Evolutionary conservation across 2,113 vertebrate species (phyloP).

Genomic region (Neogobius melanostomus): DNA sequence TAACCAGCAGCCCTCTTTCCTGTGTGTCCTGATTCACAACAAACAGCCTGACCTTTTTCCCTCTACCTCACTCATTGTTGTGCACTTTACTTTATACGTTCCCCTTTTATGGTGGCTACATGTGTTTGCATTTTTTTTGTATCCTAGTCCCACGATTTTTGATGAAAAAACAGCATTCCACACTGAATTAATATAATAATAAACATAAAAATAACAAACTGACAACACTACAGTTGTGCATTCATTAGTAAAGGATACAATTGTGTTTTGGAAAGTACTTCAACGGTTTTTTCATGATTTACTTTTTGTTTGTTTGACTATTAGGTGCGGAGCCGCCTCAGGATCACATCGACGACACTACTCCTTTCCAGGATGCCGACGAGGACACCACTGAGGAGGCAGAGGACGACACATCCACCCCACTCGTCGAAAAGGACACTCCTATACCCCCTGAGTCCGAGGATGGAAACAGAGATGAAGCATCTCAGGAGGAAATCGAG

Average conservation of each 20-base stretch:
- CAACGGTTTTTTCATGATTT: neutral
- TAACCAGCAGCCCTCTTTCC: slow-evolving; percentile 19
- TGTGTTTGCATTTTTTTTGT: slow-evolving; percentile 23
- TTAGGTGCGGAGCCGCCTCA: slow-evolving; percentile 71
- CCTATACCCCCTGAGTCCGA: slow-evolving; percentile 48
- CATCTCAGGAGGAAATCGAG: slow-evolving; percentile 57
- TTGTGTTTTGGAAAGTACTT: neutral
- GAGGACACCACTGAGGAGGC: slow-evolving; percentile 53
- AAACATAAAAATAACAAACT: too few relatives aligned
- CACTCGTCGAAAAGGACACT: slow-evolving; percentile 41
- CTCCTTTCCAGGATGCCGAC: slow-evolving; percentile 21
- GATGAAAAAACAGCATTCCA: too few relatives aligned
- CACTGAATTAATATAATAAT: too few relatives aligned
- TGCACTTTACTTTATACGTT: slow-evolving; percentile 13
- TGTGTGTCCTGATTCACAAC: slow-evolving; percentile 50
- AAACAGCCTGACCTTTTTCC: slow-evolving; percentile 19
- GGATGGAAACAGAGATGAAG: slow-evolving; percentile 39
- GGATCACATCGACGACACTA: slow-evolving; percentile 74
- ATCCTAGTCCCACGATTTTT: slow-evolving; percentile 33
- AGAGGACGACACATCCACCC: slow-evolving; percentile 49
- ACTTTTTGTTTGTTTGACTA: slow-evolving; percentile 13
- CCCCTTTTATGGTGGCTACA: slow-evolving; percentile 33
- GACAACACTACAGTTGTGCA: too few relatives aligned
- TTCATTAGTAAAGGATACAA: too few relatives aligned
- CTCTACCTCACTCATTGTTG: slow-evolving; percentile 36